Conservation (phyloP, 2,888 invertebrate genomes). For the Serrognathus titanus region DNA sequence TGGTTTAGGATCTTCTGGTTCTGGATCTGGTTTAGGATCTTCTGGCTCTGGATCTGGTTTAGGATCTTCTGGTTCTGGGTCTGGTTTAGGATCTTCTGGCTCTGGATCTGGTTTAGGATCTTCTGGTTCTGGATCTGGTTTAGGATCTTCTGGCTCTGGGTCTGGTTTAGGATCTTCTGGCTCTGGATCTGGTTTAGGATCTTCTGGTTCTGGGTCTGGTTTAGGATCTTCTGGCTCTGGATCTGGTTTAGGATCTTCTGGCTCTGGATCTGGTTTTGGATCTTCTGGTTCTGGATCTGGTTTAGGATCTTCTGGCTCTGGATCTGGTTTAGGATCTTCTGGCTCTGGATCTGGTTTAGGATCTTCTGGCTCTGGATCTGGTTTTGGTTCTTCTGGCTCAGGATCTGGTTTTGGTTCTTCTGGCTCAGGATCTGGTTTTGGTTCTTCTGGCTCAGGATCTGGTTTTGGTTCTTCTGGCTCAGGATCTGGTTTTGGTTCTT, state of each 20-base stretch:
- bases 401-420: constrained; percentile 46
- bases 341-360: constrained; percentile 50
- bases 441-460: constrained; percentile 39
- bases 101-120: constrained; percentile 48
- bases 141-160: constrained; percentile 36
- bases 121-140: constrained; percentile 48
- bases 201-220: constrained; percentile 33
- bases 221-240: constrained; percentile 49
- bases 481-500: constrained; percentile 47
- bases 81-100: constrained; percentile 40
- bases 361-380: constrained; percentile 44
- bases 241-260: constrained; percentile 41
- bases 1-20: constrained; percentile 43
- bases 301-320: constrained; percentile 45
- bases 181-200: constrained; percentile 23
- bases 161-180: constrained; percentile 30
- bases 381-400: constrained; percentile 42
- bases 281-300: constrained; percentile 43
- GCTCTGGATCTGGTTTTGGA: constrained; percentile 38
- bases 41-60: constrained; percentile 41
- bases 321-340: constrained; percentile 45
- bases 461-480: constrained; percentile 49
- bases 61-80: constrained; percentile 37
- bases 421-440: constrained; percentile 37
- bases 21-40: constrained; percentile 43